Conservation (phyloP, 2,113 vertebrate genomes). For the Ia io region DNA sequence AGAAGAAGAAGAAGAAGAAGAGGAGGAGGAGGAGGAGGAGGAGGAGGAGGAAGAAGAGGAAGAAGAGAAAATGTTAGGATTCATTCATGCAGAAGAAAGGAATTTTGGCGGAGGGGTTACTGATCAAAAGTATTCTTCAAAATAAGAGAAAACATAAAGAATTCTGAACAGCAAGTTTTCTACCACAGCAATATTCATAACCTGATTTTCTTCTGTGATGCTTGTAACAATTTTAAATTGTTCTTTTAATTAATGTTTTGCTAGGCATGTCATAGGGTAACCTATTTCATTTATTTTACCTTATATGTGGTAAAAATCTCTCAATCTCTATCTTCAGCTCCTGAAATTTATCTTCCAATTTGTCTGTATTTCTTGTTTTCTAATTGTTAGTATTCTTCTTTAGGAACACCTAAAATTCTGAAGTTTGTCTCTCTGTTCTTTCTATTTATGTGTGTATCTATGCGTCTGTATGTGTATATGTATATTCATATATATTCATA, state of each 20-base stretch:
- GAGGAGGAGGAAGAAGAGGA: too few relatives aligned
- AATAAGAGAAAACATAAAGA: neutral
- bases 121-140: neutral
- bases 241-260: neutral
- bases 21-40: neutral
- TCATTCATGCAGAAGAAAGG: neutral
- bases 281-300: neutral
- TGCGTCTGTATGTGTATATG: neutral
- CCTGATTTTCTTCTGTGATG: neutral
- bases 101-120: neutral
- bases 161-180: neutral
- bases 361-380: neutral
- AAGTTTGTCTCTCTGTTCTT: neutral
- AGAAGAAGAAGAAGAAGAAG: fast-evolving
- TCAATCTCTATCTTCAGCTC: neutral
- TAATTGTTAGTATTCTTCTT: neutral
- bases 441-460: neutral
- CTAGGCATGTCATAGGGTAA: neutral
- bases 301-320: neutral
- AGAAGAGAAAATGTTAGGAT: neutral
- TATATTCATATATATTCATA: neutral
- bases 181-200: neutral
- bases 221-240: neutral
- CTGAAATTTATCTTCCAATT: neutral
- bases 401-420: neutral